These are phyloP conservation scores for Pygoscelis adeliae DNA, from an alignment of 2,113 vertebrate genomes.

Conservation along the genomic window DNA sequence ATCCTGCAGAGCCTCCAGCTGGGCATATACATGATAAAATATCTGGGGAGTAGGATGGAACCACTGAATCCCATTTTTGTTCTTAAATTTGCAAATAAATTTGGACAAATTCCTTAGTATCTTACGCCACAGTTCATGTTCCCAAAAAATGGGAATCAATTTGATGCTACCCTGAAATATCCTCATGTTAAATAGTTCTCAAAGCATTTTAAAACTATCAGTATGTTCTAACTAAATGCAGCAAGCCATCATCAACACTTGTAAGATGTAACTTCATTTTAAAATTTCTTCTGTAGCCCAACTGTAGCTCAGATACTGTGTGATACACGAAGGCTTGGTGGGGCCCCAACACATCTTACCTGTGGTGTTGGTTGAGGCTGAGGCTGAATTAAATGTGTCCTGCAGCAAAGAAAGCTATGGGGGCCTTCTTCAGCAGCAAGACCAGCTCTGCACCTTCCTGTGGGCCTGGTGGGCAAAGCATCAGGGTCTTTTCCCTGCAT, in stretches of 20 bases:
- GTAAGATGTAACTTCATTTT: background rate
- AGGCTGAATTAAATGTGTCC: background rate
- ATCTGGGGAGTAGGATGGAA: background rate
- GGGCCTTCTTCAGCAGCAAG: background rate
- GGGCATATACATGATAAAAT: background rate
- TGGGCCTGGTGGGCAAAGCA: background rate
- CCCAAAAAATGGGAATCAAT: background rate
- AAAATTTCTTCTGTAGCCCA: background rate
- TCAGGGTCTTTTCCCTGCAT: background rate
- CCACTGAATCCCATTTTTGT: accelerated
- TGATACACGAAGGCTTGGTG: background rate
- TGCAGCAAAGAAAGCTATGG: background rate
- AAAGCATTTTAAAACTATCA: background rate
- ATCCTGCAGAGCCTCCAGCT: background rate
- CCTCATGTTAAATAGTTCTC: background rate
- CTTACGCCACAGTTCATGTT: background rate
- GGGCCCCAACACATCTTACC: background rate
- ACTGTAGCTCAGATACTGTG: background rate
- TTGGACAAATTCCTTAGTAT: background rate
- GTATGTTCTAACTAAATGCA: background rate
- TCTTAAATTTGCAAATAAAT: background rate
- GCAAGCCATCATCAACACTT: background rate
- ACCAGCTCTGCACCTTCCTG: background rate
- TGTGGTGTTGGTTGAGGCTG: background rate
- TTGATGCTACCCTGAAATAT: background rate